These are phyloP conservation scores for Dipodomys ordii DNA, from an alignment of 2,113 vertebrate genomes.

Conservation along the genomic window DNA sequence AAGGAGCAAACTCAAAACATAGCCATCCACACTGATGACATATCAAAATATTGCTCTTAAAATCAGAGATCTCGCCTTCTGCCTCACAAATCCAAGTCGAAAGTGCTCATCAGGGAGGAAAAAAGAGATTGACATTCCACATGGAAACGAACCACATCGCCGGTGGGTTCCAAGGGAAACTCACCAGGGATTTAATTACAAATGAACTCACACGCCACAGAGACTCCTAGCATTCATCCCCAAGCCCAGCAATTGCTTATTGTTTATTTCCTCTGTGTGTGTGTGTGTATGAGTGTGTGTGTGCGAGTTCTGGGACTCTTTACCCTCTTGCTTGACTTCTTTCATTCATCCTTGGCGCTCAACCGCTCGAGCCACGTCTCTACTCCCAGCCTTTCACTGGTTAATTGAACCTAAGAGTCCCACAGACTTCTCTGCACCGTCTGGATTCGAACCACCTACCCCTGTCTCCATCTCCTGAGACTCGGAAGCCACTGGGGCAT, in stretches of 20 bases:
- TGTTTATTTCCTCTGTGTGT: background rate
- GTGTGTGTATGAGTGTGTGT: too few species aligned
- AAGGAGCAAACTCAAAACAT: constrained; percentile 73
- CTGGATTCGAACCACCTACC: too few species aligned
- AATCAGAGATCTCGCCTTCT: constrained; percentile 69
- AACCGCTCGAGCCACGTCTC: too few species aligned
- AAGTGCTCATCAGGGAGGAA: constrained; percentile 35
- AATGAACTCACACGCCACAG: background rate
- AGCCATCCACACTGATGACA: constrained; percentile 68
- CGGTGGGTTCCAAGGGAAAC: background rate
- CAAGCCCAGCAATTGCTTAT: background rate
- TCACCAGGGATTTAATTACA: constrained; percentile 52
- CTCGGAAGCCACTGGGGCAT: too few species aligned
- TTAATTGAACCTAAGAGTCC: too few species aligned
- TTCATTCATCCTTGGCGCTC: too few species aligned
- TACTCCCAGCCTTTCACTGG: too few species aligned
- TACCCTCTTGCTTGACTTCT: too few species aligned
- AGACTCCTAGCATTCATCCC: background rate
- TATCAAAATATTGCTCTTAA: constrained; percentile 78
- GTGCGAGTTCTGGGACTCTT: too few species aligned
- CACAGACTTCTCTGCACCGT: too few species aligned
- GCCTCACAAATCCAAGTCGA: constrained; percentile 53
- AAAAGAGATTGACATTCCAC: constrained; percentile 63
- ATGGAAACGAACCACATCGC: constrained; percentile 37
- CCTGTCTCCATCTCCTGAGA: too few species aligned